Base-by-base conservation (phyloP, 1,140 invertebrate species). In the Adelges cooleyi region DNA sequence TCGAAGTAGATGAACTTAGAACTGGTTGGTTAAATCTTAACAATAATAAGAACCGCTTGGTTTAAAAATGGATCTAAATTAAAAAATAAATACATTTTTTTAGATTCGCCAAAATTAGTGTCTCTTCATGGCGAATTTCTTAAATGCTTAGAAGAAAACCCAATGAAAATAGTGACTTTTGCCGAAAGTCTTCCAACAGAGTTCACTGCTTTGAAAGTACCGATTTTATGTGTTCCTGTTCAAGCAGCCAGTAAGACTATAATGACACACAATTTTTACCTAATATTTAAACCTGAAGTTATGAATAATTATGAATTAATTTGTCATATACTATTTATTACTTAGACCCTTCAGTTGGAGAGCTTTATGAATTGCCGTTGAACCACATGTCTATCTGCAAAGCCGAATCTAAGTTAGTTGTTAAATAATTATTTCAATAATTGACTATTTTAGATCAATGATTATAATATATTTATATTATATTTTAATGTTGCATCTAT, bases 1-100 rank as follows among this genome's bases (percentile, higher is more conserved):
- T 83, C 46, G 89, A 92, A 79, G 86, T 92, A 1, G 80, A 85
- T 71, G 87, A 92, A 75, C 75, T 93, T 8, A 76, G 82, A 71
- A 79, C 84, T 80, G 80, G 86, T 86, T 75, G 71, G 67, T 68
- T n/a, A n/a, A n/a, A n/a, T n/a, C n/a, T n/a, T n/a, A n/a, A n/a
- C n/a, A n/a, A n/a, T n/a, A n/a, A n/a, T n/a, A n/a, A n/a, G n/a
- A n/a, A n/a, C n/a, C n/a, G n/a, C n/a, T n/a, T n/a, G n/a, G n/a
- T n/a, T n/a, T n/a, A n/a, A n/a, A n/a, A n/a, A n/a, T n/a, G n/a
- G n/a, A n/a, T n/a, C n/a, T n/a, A n/a, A n/a, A n/a, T n/a, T n/a
- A n/a, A n/a, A n/a, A n/a, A n/a, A n/a, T n/a, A n/a, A n/a, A n/a
- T n/a, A n/a, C n/a, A n/a, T n/a, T n/a, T n/a, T 65, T 77, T 38